These are phyloP conservation scores for Rhombomys opimus DNA, from an alignment of 2,113 vertebrate genomes.

Conservation along the genomic window DNA sequence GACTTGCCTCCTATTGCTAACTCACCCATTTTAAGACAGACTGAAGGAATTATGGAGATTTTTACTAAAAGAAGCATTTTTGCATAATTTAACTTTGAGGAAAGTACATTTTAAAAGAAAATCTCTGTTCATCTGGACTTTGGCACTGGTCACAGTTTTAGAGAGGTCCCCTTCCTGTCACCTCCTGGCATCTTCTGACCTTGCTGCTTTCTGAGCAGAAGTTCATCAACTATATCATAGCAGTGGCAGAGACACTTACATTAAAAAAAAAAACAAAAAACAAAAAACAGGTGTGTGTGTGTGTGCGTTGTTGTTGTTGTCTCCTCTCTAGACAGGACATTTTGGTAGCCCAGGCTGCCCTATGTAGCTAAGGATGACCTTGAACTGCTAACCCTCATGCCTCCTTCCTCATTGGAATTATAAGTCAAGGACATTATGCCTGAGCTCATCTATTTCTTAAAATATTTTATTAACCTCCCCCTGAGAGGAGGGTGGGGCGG, in stretches of 20 bases:
- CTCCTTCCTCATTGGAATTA: background rate
- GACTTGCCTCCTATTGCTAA: slow-evolving; percentile 30
- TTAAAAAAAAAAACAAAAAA: slow-evolving; percentile 43
- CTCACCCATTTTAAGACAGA: slow-evolving; percentile 72
- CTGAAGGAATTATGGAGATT: slow-evolving; percentile 68
- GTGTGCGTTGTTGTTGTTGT: background rate
- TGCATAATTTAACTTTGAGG: slow-evolving; percentile 65
- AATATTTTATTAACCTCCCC: slow-evolving; percentile 65
- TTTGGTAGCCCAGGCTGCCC: background rate
- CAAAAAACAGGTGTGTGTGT: background rate
- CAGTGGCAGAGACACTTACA: slow-evolving; percentile 18
- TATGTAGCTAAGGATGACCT: background rate
- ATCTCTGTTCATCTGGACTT: slow-evolving; percentile 77
- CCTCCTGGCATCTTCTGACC: slow-evolving; percentile 34
- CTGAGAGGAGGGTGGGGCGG: no score
- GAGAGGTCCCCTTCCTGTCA: slow-evolving; percentile 68
- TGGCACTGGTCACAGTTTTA: background rate
- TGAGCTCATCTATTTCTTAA: slow-evolving; percentile 31
- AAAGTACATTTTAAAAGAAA: slow-evolving; percentile 72
- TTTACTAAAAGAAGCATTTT: slow-evolving; percentile 78
- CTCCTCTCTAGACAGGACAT: background rate
- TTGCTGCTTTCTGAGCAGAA: slow-evolving; percentile 63
- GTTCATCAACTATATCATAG: background rate
- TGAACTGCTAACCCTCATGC: background rate
- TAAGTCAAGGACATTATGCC: background rate